Evolutionary conservation across 2,888 invertebrate genomes (phyloP).

Genomic region (Seira ritae): DNA sequence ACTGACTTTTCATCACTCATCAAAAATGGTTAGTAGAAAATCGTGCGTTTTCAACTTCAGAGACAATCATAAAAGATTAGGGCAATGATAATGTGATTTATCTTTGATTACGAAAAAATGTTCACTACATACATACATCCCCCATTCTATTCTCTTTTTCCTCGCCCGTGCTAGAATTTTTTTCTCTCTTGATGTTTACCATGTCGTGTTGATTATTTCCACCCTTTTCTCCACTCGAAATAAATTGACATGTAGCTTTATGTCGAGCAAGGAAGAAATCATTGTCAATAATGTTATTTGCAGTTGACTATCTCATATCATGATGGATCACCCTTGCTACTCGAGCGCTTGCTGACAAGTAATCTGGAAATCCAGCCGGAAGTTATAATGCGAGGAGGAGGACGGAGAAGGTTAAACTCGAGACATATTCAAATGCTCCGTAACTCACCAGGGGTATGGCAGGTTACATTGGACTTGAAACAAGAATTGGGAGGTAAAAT

Average conservation of each 20-base stretch:
- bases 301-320: slow-evolving; percentile 92
- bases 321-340: slow-evolving; percentile 88
- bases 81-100: slow-evolving; percentile 53
- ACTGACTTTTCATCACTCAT: slow-evolving; percentile 21
- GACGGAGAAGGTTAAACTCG: slow-evolving; percentile 81
- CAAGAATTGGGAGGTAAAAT: slow-evolving; percentile 66
- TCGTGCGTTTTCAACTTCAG: not conserved
- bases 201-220: not conserved
- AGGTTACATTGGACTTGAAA: slow-evolving; percentile 83
- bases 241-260: not conserved
- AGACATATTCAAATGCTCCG: slow-evolving; percentile 80
- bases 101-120: slow-evolving; percentile 64
- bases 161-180: no score
- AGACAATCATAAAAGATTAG: slow-evolving; percentile 18
- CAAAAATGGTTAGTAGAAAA: slow-evolving; percentile 15
- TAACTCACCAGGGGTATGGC: slow-evolving; percentile 84
- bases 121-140: not conserved
- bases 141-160: no score
- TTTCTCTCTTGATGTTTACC: no score
- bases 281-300: slow-evolving; percentile 64
- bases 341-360: slow-evolving; percentile 81
- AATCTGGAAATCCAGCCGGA: slow-evolving; percentile 82
- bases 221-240: not conserved
- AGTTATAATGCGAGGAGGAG: slow-evolving; percentile 80
- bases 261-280: not conserved